A percentile compares a stretch with the other conserved stretches of the same genome.
phyloP scores from a whole-genome alignment of 2,113 vertebrate species.

The human region GRCh38 chr16:57821001-57821500 shows the following conservation, averaged over 20 bases:
- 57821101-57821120: too few relatives aligned
- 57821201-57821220: rapidly evolving
- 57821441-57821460: neutral
- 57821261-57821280: neutral
- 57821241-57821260: neutral
- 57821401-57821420: neutral
- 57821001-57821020: too few relatives aligned
- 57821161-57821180: neutral
- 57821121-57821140: too few relatives aligned
- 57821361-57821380: neutral
- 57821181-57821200: neutral
- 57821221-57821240: neutral
- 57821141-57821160: neutral
- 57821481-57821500: neutral
- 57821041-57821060: too few relatives aligned
- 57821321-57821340: neutral
- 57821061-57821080: too few relatives aligned
- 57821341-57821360: neutral
- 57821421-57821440: neutral
- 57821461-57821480: too few relatives aligned
- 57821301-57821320: neutral
- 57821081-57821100: too few relatives aligned
- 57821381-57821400: neutral
- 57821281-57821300: neutral
- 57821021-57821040: too few relatives aligned